phyloP scores from a whole-genome alignment of 2,113 vertebrate species.

The Vulpes lagopus region DNA sequence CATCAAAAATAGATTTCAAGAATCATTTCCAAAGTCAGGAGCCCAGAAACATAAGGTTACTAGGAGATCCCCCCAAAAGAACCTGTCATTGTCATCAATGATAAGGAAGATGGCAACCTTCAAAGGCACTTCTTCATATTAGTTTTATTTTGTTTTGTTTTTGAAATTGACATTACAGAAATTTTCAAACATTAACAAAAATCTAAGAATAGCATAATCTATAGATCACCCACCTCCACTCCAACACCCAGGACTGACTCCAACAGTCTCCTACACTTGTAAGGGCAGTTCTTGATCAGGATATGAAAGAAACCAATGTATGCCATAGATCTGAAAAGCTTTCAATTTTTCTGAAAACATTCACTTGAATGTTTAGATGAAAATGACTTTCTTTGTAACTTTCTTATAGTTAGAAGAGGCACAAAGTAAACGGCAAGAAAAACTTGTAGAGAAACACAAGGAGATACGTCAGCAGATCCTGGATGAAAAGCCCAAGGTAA shows the following conservation, averaged over 20 bases:
- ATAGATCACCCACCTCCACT: not conserved
- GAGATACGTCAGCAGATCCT: conserved; percentile 98
- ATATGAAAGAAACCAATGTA: not conserved
- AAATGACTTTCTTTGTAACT: conserved; percentile 35
- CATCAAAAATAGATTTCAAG: not conserved
- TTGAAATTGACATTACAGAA: not conserved
- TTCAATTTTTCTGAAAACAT: not conserved
- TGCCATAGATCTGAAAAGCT: not conserved
- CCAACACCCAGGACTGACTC: not conserved
- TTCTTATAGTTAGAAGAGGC: conserved; percentile 95
- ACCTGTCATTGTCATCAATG: not conserved
- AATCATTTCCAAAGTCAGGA: not conserved
- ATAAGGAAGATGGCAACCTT: not conserved
- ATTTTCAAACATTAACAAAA: conserved; percentile 40
- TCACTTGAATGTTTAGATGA: not conserved
- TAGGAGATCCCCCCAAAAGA: not conserved
- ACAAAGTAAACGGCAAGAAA: conserved; percentile 96
- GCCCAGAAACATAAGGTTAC: not conserved
- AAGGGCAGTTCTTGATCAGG: not conserved
- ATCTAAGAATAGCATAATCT: not conserved
- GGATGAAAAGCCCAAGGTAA: conserved; percentile 98
- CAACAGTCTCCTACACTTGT: not conserved
- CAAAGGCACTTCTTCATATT: not conserved
- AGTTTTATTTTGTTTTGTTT: not conserved
- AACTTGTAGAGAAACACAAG: conserved; percentile 96